Evolutionary conservation across 2,113 vertebrate species (phyloP), one percentile per base, ranked within the genome.

Genomic region (Pteruthius melanotis): DNA sequence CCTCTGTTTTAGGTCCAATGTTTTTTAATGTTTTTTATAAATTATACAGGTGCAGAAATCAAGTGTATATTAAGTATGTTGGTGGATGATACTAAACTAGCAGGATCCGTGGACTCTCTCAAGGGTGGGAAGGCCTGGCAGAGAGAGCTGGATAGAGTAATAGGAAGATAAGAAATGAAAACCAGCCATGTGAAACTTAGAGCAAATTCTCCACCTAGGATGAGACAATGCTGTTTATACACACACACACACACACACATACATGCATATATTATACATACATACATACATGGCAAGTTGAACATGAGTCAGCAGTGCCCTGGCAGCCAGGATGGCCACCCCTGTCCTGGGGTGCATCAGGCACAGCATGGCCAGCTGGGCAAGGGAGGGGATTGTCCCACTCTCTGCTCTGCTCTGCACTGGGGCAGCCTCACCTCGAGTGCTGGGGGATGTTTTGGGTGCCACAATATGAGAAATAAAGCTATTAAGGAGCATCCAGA

Each of bases 311-410:
- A 59, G 54, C 15, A 44, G 76, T 5, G 44, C 11, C 30, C 39
- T 53, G 42, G 37, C 39, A 66, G 11, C 10, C 59, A 53, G 17
- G 35, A 66, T 2, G 40, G 15, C 6, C 33, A 63, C 0, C 6
- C 1, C 0, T 15, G 15, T 42, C 15, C 37, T 45, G 10, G 21
- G 27, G 12, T 0, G 21, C n/a, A 13, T 26, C 61, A 75, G 23
- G 27, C 35, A 42, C 22, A 56, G 22, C 19, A n/a, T 10, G 1
- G 0, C 14, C 5, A 47, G n/a, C 12, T 0, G 0, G 6, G 10
- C 1, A 4, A 77, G 28, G 53, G 10, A 23, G 15, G 16, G 31
- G 33, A 30, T 21, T 22, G 3, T 65, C 21, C 18, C 3, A 4
- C 23, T 31, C 30, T 27, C 18, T 3, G 5, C 23, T 31, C 30